These are phyloP conservation scores for Atherinosoma microstoma DNA, from an alignment of 2,797 vertebrate genomes.

Conservation along the genomic window DNA sequence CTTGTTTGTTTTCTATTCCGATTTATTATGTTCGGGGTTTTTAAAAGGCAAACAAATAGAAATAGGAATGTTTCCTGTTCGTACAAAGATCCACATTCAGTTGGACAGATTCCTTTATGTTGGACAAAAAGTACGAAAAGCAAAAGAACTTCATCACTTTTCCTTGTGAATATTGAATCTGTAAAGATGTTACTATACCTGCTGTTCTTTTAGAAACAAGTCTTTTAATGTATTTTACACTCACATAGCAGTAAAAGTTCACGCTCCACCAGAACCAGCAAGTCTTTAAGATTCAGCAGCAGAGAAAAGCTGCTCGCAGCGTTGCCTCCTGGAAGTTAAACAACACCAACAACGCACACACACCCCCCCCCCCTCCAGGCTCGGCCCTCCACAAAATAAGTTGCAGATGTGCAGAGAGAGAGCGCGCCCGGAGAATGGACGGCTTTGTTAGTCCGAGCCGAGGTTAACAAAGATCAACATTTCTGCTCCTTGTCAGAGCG, in stretches of 20 bases:
- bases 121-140: no score
- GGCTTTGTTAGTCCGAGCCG: constrained; percentile 5
- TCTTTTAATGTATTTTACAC: background rate
- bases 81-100: no score
- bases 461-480: constrained; percentile 11
- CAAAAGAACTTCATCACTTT: no score
- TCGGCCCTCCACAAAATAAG: constrained; percentile 14
- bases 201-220: no score
- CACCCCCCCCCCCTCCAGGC: background rate
- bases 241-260: background rate
- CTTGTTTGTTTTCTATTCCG: no score
- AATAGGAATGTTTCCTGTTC: no score
- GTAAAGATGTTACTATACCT: no score
- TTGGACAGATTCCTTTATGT: no score
- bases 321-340: constrained; percentile 24
- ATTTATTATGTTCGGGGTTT: no score
- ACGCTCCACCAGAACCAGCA: background rate
- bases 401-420: constrained; percentile 54
- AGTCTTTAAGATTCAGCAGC: background rate
- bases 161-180: no score
- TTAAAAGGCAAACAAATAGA: no score
- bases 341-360: constrained; percentile 34
- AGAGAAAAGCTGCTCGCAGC: background rate
- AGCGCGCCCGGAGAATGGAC: constrained; percentile 7
- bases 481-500: background rate